Conservation (phyloP, 2,113 vertebrate species). For the Scortum barcoo region DNA sequence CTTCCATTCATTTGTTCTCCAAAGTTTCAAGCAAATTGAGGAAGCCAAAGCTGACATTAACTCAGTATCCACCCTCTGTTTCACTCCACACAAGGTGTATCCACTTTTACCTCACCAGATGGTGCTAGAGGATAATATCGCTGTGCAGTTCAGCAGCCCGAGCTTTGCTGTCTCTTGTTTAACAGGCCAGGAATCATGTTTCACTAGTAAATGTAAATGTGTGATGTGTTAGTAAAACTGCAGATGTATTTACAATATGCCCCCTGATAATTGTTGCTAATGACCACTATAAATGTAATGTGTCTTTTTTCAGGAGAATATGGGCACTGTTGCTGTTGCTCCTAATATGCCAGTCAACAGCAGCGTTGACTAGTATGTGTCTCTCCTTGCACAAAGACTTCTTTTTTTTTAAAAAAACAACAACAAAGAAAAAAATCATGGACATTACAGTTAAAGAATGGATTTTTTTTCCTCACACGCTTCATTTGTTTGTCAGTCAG, state of each 20-base stretch:
- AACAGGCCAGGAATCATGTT: constrained; percentile 6
- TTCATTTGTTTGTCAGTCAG: constrained; percentile 85
- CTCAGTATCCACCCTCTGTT: constrained; percentile 11
- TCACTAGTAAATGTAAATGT: not conserved
- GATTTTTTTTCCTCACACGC: not conserved
- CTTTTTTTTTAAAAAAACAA: not conserved
- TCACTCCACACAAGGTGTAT: constrained; percentile 38
- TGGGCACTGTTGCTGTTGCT: constrained; percentile 61
- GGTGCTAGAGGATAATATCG: constrained; percentile 84
- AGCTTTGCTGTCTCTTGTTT: constrained; percentile 22
- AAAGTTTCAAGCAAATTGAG: not conserved
- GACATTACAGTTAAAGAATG: constrained; percentile 13
- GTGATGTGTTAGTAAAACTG: constrained; percentile 35
- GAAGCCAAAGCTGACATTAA: not conserved
- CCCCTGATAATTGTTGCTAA: constrained; percentile 38
- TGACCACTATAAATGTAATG: constrained; percentile 30
- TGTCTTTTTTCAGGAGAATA: constrained; percentile 73
- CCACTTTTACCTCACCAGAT: constrained; percentile 79
- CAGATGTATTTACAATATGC: constrained; percentile 26
- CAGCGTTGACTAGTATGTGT: constrained; percentile 79
- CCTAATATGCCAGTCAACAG: constrained; percentile 60
- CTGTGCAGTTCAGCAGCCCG: constrained; percentile 28
- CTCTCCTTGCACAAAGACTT: constrained; percentile 16
- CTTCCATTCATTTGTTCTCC: not conserved
- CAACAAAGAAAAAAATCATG: not conserved